Evolutionary conservation across 2,888 invertebrate species (phyloP).

Genomic region (Autographa gamma): DNA sequence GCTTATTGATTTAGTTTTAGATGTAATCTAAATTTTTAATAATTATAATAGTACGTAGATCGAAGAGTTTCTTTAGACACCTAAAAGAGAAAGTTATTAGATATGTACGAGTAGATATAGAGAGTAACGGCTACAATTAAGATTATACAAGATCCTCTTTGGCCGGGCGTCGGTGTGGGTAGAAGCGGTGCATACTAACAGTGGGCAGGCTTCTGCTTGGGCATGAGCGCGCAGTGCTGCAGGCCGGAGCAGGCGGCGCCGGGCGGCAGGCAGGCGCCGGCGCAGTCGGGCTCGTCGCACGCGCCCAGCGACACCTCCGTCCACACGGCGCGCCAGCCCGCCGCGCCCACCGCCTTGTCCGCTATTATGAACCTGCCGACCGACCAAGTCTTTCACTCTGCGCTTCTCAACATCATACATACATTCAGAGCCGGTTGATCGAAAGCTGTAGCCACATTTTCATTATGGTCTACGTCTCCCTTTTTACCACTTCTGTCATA

Average conservation of each 20-base stretch:
- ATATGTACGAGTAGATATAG: constrained; percentile 56
- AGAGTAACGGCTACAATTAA: constrained; percentile 43
- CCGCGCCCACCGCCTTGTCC: constrained; percentile 97
- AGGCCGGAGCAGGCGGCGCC: constrained; percentile 82
- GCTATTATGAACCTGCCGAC: constrained; percentile 96
- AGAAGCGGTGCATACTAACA: constrained; percentile 90
- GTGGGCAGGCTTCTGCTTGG: constrained; percentile 90
- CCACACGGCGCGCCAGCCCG: constrained; percentile 98
- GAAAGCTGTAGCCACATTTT: no score
- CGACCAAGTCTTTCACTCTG: constrained; percentile 13
- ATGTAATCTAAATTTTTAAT: constrained; percentile 49
- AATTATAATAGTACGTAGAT: constrained; percentile 27
- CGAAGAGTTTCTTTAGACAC: constrained; percentile 41
- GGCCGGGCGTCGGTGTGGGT: constrained; percentile 21
- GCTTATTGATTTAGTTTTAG: constrained; percentile 54
- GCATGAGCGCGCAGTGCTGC: constrained; percentile 92
- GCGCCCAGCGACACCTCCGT: constrained; percentile 94
- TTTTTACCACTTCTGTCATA: no score
- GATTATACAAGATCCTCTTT: constrained; percentile 17
- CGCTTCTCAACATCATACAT: background rate
- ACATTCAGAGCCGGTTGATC: background rate
- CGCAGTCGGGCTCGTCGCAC: constrained; percentile 67
- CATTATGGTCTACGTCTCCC: no score
- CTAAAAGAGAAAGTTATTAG: constrained; percentile 54
- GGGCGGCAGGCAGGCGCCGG: constrained; percentile 79